Percentiles rank a stretch among this genome's conserved stretches.
phyloP scores from a whole-genome alignment of 2,797 vertebrate species.

The Hapalemur alaotrensis region DNA sequence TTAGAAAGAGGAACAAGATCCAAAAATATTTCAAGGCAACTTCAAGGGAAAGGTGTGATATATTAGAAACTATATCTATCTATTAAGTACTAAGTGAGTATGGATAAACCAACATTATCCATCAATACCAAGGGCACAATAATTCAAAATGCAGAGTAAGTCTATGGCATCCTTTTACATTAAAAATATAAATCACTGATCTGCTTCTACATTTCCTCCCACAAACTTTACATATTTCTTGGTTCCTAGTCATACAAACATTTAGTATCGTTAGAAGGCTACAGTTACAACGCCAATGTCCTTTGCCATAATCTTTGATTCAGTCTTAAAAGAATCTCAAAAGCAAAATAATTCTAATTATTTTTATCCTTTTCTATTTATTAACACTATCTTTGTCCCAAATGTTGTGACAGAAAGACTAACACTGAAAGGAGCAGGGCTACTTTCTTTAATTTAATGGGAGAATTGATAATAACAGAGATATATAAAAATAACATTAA shows the following conservation, averaged over 20 bases:
- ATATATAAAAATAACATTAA: background rate
- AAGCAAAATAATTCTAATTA: background rate
- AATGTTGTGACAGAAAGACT: constrained; percentile 12
- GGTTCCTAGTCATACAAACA: background rate
- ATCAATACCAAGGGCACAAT: background rate
- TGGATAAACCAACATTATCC: background rate
- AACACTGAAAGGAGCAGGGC: background rate
- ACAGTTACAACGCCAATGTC: background rate
- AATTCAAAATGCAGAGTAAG: background rate
- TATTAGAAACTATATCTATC: background rate
- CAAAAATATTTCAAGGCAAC: background rate
- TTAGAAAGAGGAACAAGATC: background rate
- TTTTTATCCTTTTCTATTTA: constrained; percentile 24
- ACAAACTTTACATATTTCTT: background rate
- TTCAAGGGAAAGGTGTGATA: background rate
- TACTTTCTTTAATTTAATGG: background rate
- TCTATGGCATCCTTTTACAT: background rate
- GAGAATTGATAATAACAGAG: background rate
- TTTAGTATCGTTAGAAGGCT: background rate
- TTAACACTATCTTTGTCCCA: background rate
- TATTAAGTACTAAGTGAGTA: background rate
- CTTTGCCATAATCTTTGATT: background rate
- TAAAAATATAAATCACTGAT: background rate
- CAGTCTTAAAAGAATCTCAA: background rate
- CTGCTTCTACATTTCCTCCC: background rate